A percentile compares a stretch with the other conserved stretches of the same genome.
These are phyloP conservation scores for Platerodrilus igneus DNA, from an alignment of 2,888 invertebrate genomes.

Conservation along the genomic window DNA sequence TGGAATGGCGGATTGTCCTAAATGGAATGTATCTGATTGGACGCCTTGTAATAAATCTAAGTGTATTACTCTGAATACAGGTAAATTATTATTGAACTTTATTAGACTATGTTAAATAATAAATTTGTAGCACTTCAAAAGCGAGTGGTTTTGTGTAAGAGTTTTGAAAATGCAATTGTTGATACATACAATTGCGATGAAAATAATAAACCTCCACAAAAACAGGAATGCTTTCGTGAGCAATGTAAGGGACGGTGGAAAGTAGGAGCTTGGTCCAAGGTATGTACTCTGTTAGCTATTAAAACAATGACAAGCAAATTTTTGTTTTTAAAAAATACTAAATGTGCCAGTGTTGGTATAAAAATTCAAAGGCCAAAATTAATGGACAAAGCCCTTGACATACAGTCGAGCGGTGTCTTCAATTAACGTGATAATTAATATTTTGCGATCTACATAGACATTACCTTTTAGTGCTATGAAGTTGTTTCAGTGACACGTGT, in stretches of 20 bases:
- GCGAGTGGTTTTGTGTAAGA: slow-evolving; percentile 60
- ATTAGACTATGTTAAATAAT: not conserved
- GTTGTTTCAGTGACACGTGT: too few relatives aligned
- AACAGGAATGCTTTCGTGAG: slow-evolving; percentile 74
- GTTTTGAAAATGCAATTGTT: slow-evolving; percentile 41
- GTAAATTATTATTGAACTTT: slow-evolving; percentile 39
- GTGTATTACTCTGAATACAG: slow-evolving; percentile 71
- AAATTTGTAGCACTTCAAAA: slow-evolving; percentile 66
- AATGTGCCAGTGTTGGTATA: slow-evolving; percentile 9
- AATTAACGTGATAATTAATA: too few relatives aligned
- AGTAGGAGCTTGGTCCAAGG: slow-evolving; percentile 90
- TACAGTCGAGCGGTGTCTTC: too few relatives aligned
- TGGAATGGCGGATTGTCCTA: slow-evolving; percentile 66
- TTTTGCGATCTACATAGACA: too few relatives aligned
- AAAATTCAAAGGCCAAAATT: too few relatives aligned
- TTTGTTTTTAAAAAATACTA: not conserved
- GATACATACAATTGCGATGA: slow-evolving; percentile 62
- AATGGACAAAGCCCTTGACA: too few relatives aligned
- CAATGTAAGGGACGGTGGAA: slow-evolving; percentile 89
- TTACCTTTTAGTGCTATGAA: too few relatives aligned
- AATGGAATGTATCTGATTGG: slow-evolving; percentile 70
- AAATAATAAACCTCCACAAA: slow-evolving; percentile 67
- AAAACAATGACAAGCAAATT: not conserved
- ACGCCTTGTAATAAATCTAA: slow-evolving; percentile 65
- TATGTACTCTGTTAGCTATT: slow-evolving; percentile 45